Evolutionary conservation across 2,888 invertebrate genomes (phyloP), one percentile per base, ranked within the genome.

Genomic region (Rapana venosa): DNA sequence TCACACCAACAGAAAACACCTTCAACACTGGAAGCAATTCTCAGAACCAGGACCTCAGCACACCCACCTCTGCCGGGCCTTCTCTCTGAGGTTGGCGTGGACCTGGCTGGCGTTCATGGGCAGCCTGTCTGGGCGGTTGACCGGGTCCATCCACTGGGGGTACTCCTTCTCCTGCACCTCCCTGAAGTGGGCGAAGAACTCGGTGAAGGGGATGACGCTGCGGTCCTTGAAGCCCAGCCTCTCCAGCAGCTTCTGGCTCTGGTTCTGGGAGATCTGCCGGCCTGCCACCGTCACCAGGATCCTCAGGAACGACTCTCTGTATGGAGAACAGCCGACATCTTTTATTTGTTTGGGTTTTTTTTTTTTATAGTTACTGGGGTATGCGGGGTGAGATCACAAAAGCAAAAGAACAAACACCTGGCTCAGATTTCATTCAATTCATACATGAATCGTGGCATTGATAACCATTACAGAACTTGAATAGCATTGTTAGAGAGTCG

Each of bases 111-210:
- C 94, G 30, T 90, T 94, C 95, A 96, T 94, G 61, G 91, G 92
- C 4, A 93, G 93, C 87, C 94, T 93, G 74, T 95, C 95, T 13
- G 93, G 92, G 86, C 95, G 91, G 91, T 94, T 93, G 61, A 96
- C 93, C 5, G 96, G 95, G 91, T 96, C 96, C 95, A 96, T 96
- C 96, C 96, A 95, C 77, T 92, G 92, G 0, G 95, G 96, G 90
- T 95, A 95, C 56, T 95, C 94, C 32, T 93, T 92, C 58, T 93
- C 92, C 36, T 92, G 91, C 17, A 88, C 86, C 47, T 90, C 92
- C 56, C 95, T 93, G 94, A 95, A 95, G 70, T 92, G 91, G 30
- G 95, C 90, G 92, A 94, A 95, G 94, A 96, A 95, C 86, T 96
- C 95, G 6, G 94, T 93, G 92, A 95, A 95, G 91, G 94, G 94